Evolutionary conservation across 2,113 vertebrate species (phyloP), one percentile per base, ranked within the genome.

Genomic region (Sinocyclocheilus anshuiensis): DNA sequence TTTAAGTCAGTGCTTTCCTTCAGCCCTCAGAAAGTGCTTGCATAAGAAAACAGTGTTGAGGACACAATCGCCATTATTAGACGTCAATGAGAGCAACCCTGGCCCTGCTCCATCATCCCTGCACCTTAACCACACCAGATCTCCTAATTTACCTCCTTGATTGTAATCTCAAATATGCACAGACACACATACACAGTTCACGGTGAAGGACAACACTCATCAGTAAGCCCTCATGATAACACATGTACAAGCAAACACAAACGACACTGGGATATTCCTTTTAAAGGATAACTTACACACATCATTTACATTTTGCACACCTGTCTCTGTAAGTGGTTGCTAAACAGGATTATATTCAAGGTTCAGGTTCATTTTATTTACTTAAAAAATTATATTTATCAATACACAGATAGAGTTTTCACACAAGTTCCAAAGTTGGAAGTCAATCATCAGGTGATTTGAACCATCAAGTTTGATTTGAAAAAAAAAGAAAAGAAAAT

Each of bases 1-100:
- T 74, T 91, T 83, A 93, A 53, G 78, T 93, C 89, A 92, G 83
- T 12, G 67, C 15, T 79, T 81, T 84, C 63, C 82, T 55, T 88
- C 79, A 48, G 76, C 59, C 83, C 55, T 20, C 88, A 45, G 16
- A 55, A 84, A 92, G 92, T 92, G 89, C 90, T 84, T n/a, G 61
- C 16, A 26, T 85, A 87, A 88, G 86, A 87, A 82, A 81, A 82
- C 63, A 76, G 48, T 88, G 89, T 86, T 87, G 87, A 91, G 89
- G 88, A 84, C 84, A 87, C 88, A 88, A 80, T 57, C 87, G 57
- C 77, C 36, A 74, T 9, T 50, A 79, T 84, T 82, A 85, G 81
- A 67, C 24, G 13, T 72, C 39, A 33, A 61, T 59, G 24, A 53
- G 81, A 36, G 16, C 10, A 33, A 8, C 42, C 59, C 50, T 83